A percentile compares a stretch with the other conserved stretches of the same genome.
Conservation (phyloP, 2,888 invertebrate species). For the Lasioglossum villosulum region DNA sequence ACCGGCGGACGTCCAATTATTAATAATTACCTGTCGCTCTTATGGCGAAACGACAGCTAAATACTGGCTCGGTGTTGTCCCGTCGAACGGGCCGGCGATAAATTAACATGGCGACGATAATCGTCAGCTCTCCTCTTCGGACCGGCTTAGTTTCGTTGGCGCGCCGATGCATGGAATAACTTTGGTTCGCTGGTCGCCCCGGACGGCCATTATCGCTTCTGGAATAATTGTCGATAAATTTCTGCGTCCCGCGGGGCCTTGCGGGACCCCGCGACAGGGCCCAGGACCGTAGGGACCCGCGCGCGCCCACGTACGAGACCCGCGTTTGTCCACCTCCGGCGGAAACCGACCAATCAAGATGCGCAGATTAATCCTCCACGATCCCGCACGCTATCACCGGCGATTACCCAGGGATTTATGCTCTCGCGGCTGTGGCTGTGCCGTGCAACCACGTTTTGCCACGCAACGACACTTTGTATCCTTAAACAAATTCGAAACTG, state of each 20-base stretch:
- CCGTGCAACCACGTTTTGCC: neutral
- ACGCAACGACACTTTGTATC: neutral
- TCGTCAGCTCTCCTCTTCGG: constrained; percentile 37
- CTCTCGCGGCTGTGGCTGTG: constrained; percentile 5
- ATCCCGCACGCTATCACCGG: constrained; percentile 43
- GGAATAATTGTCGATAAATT: constrained; percentile 71
- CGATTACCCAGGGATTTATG: constrained; percentile 59
- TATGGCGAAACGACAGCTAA: constrained; percentile 53
- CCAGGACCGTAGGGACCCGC: neutral
- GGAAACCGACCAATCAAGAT: constrained; percentile 49
- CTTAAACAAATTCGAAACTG: constrained; percentile 17
- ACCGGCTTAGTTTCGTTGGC: constrained; percentile 52
- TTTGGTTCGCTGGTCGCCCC: constrained; percentile 26
- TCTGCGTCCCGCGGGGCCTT: constrained; percentile 24
- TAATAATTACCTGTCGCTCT: constrained; percentile 60
- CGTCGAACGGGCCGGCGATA: constrained; percentile 48
- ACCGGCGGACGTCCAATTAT: constrained; percentile 56
- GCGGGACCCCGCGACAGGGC: neutral
- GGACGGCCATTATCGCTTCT: constrained; percentile 64
- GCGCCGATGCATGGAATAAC: constrained; percentile 28
- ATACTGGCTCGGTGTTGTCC: constrained; percentile 18
- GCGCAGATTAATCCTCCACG: constrained; percentile 25
- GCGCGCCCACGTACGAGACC: constrained; percentile 34
- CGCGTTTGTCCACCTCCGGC: neutral
- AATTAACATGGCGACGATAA: constrained; percentile 67